A percentile compares a stretch with the other conserved stretches of the same genome.
Evolutionary conservation across 2,797 vertebrate genomes (phyloP).

Genomic region (Eupleurogrammus muticus): DNA sequence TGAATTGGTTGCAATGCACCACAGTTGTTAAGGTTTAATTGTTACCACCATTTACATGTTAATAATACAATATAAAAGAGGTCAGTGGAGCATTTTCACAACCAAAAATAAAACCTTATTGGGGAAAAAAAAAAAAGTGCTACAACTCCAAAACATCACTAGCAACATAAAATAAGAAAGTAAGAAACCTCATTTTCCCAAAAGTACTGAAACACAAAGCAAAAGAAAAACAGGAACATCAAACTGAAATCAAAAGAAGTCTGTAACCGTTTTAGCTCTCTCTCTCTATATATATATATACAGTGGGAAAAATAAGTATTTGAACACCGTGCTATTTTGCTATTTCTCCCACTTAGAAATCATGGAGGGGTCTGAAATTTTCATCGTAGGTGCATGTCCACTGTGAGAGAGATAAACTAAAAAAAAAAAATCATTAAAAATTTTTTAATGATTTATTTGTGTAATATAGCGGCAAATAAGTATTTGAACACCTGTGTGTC

Average conservation of each 20-base stretch:
- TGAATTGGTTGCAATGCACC: neutral
- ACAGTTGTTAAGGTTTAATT: neutral
- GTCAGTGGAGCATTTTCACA: neutral
- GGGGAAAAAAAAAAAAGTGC: neutral
- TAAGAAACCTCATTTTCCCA: too few relatives aligned
- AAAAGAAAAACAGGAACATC: neutral
- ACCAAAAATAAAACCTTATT: neutral
- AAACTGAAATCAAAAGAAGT: neutral
- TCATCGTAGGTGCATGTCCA: too few relatives aligned
- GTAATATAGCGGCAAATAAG: too few relatives aligned
- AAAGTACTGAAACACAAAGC: neutral
- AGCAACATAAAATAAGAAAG: neutral
- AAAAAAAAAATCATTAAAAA: too few relatives aligned
- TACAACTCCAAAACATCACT: neutral
- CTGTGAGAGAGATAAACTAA: too few relatives aligned
- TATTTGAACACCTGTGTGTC: too few relatives aligned
- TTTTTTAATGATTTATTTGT: too few relatives aligned
- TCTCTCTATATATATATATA: too few relatives aligned
- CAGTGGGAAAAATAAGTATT: too few relatives aligned
- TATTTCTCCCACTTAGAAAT: too few relatives aligned
- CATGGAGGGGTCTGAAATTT: too few relatives aligned
- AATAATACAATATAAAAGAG: neutral
- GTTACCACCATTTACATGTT: neutral
- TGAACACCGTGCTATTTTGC: too few relatives aligned
- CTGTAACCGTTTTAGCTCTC: neutral